Evolutionary conservation across 2,888 invertebrate genomes (phyloP).

Genomic region (Thysanoteuthis rhombus): DNA sequence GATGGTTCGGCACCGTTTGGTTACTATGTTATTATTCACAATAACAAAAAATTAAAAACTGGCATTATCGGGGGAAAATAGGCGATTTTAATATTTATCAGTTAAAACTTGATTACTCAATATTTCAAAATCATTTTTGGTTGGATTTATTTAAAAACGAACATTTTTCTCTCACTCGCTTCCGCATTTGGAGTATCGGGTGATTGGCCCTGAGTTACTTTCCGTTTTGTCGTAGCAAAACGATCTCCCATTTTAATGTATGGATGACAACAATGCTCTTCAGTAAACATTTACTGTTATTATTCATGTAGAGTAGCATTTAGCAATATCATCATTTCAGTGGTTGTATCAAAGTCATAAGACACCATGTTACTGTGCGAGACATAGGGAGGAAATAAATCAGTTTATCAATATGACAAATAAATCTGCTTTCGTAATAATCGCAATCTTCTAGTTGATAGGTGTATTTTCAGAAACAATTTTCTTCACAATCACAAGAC

Average conservation of each 20-base stretch:
- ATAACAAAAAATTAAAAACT: not conserved
- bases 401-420: not conserved
- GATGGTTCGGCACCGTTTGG: constrained; percentile 30
- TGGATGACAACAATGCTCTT: not conserved
- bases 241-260: not conserved
- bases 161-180: constrained; percentile 17
- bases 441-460: not conserved
- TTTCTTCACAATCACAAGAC: not conserved
- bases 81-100: constrained; percentile 15
- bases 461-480: not conserved
- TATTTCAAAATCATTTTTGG: not conserved
- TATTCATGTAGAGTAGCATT: not conserved
- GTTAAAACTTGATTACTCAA: not conserved
- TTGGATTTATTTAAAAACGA: not conserved
- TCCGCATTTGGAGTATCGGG: constrained; percentile 13
- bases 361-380: not conserved
- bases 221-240: not conserved
- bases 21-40: constrained; percentile 19
- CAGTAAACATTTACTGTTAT: not conserved
- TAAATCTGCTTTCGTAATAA: not conserved
- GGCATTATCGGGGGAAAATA: not conserved
- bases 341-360: not conserved
- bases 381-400: not conserved
- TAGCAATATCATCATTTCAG: not conserved
- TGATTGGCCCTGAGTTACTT: constrained; percentile 20